Percentiles rank a stretch among this genome's conserved stretches.
Conservation (phyloP, 2,888 invertebrate genomes). For the Lordiphosa fenestrarum region DNA sequence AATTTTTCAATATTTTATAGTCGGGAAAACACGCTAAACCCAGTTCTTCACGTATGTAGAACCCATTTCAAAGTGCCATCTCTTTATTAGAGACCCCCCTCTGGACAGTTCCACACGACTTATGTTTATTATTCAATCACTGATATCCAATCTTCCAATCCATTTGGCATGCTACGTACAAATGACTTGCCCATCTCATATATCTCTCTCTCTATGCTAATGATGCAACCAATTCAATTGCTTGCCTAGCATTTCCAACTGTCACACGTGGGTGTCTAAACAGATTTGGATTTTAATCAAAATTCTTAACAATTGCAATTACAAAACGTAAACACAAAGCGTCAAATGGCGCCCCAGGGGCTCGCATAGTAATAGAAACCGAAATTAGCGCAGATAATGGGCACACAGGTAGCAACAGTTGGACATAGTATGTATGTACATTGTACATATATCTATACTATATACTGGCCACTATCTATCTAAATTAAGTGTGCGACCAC, state of each 20-base stretch:
- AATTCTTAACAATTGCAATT: constrained; percentile 18
- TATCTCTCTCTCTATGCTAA: constrained; percentile 4
- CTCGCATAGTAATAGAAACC: constrained; percentile 9
- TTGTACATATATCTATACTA: constrained; percentile 5
- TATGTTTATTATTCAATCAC: neutral
- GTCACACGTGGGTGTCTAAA: constrained; percentile 39
- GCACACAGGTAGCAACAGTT: constrained; percentile 33
- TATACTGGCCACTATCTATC: constrained; percentile 1
- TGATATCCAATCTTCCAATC: constrained; percentile 13
- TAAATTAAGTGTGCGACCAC: constrained; percentile 15
- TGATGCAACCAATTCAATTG: constrained; percentile 19
- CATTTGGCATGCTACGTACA: constrained; percentile 31
- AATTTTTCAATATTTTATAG: too few species aligned
- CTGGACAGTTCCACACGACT: neutral
- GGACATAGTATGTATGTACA: constrained; percentile 12
- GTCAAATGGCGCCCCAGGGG: constrained; percentile 31
- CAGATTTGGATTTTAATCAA: constrained; percentile 29
- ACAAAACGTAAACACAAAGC: constrained; percentile 24
- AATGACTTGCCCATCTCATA: neutral
- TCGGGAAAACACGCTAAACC: too few species aligned
- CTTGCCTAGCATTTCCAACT: constrained; percentile 18
- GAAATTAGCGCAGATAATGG: constrained; percentile 27
- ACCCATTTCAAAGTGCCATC: too few species aligned
- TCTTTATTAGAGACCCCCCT: too few species aligned
- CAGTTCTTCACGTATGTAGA: too few species aligned